Conservation (phyloP, 2,888 invertebrate genomes). For the Lasius fuliginosus region DNA sequence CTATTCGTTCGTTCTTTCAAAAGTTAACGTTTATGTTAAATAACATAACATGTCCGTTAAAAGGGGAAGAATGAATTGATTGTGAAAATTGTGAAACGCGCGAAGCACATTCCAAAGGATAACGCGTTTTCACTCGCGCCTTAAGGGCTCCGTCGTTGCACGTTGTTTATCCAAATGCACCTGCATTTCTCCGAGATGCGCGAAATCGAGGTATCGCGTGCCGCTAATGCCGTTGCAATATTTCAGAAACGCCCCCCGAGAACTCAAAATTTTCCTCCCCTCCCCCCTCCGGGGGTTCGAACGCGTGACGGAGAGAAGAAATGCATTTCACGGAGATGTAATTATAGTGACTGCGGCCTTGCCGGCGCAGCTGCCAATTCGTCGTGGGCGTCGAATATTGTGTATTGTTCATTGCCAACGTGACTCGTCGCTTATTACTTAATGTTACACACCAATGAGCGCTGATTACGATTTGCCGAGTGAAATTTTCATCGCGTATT, state of each 20-base stretch:
- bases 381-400: constrained; percentile 52
- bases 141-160: neutral
- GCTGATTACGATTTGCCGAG: constrained; percentile 28
- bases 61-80: neutral
- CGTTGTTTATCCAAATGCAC: neutral
- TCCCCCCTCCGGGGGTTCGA: neutral
- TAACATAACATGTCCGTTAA: neutral
- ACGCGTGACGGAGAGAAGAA: constrained; percentile 27
- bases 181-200: neutral
- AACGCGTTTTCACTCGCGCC: neutral
- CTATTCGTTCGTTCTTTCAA: neutral
- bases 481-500: constrained; percentile 19
- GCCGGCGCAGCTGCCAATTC: constrained; percentile 51
- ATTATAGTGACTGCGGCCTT: constrained; percentile 51
- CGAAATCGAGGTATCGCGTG: constrained; percentile 40
- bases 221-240: constrained; percentile 10
- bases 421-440: constrained; percentile 54
- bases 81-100: neutral
- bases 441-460: constrained; percentile 49
- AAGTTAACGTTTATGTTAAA: neutral
- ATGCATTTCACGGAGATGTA: constrained; percentile 50
- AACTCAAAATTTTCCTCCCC: neutral
- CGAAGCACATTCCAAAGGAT: neutral
- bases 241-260: constrained; percentile 19
- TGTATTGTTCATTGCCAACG: constrained; percentile 51